These are phyloP conservation scores for Equus przewalskii DNA, from an alignment of 2,113 vertebrate species.

Conservation along the genomic window DNA sequence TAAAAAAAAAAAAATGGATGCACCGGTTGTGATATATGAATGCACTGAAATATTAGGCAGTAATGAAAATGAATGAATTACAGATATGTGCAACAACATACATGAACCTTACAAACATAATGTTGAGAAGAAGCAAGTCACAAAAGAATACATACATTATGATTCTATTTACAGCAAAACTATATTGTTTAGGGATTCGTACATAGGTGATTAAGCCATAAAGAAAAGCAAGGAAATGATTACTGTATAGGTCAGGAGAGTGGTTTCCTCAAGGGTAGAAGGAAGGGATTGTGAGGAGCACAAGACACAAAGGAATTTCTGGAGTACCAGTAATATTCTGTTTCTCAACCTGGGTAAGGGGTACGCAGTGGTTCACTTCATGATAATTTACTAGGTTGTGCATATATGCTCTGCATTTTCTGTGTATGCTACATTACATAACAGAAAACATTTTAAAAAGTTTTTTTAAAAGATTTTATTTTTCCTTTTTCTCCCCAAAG, in stretches of 20 bases:
- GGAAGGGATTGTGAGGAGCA: not conserved
- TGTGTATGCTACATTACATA: not conserved
- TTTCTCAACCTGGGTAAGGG: not conserved
- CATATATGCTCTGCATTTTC: not conserved
- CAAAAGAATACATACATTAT: not conserved
- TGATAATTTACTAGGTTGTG: not conserved
- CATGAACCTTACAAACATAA: not conserved
- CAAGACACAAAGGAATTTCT: not conserved
- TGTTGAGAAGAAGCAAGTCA: not conserved
- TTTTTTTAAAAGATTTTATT: too few species aligned
- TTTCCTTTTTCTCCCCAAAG: too few species aligned
- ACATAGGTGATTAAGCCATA: not conserved
- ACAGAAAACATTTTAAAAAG: not conserved
- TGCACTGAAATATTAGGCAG: not conserved
- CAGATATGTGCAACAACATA: not conserved
- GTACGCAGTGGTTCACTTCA: not conserved
- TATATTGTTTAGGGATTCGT: not conserved
- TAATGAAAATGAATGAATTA: not conserved
- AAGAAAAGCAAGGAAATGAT: not conserved
- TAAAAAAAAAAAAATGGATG: not conserved
- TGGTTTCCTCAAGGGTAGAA: not conserved
- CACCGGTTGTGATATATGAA: not conserved
- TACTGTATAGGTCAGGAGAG: not conserved
- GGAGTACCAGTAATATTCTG: not conserved
- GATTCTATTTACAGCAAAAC: not conserved